These are phyloP conservation scores for Eriocheir sinensis DNA, from an alignment of 1,140 invertebrate species.

Conservation along the genomic window DNA sequence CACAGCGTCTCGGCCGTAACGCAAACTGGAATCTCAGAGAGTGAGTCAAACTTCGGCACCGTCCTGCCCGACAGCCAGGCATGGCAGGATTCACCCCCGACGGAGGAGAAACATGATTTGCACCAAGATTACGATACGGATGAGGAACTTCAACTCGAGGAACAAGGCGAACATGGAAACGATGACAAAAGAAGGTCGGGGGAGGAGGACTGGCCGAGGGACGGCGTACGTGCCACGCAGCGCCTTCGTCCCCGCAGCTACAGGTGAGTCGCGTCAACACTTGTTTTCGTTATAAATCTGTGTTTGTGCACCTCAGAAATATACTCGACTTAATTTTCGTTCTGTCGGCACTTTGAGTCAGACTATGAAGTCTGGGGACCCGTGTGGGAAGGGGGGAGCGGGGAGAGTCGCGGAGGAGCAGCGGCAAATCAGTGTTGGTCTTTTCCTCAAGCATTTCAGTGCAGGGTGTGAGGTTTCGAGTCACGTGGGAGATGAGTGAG, in stretches of 20 bases:
- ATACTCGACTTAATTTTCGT: not conserved
- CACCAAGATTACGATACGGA: not conserved
- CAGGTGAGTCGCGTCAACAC: conserved; percentile 55
- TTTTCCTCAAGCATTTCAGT: not conserved
- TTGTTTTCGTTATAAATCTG: not conserved
- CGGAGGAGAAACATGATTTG: not conserved
- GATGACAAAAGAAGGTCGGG: not conserved
- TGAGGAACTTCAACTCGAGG: not conserved
- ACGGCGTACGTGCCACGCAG: conserved; percentile 63
- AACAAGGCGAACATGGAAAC: not conserved
- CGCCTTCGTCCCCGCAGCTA: conserved; percentile 68
- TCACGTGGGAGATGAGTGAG: no score
- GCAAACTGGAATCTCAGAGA: not conserved
- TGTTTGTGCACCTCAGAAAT: not conserved
- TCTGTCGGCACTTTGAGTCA: not conserved
- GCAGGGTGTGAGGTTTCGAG: not conserved
- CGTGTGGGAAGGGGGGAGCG: not conserved
- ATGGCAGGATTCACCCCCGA: not conserved
- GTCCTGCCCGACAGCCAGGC: not conserved
- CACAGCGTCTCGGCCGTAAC: not conserved
- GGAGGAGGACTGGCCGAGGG: conserved; percentile 34
- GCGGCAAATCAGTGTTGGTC: not conserved
- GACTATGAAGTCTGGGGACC: not conserved
- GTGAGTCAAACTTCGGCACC: not conserved
- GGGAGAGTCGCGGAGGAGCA: not conserved